Evolutionary conservation across 2,113 vertebrate genomes (phyloP).

Genomic region (Charina bottae): DNA sequence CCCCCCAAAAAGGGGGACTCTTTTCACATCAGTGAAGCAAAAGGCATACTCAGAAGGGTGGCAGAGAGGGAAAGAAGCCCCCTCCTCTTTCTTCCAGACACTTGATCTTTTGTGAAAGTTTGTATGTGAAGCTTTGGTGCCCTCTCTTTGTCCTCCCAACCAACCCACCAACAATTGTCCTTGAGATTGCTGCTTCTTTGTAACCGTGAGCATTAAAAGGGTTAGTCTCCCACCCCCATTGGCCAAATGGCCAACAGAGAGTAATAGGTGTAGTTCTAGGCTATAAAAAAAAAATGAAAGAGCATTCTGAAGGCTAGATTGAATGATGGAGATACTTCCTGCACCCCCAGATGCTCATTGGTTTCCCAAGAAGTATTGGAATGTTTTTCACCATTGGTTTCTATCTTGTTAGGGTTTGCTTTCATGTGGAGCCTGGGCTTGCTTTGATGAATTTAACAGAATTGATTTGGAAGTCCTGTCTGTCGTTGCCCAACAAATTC

Average conservation of each 20-base stretch:
- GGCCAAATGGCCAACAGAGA: neutral
- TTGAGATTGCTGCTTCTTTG: neutral
- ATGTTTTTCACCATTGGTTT: slow-evolving; percentile 11
- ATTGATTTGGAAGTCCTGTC: slow-evolving; percentile 94
- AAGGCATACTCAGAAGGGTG: neutral
- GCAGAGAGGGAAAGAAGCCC: neutral
- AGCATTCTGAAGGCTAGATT: neutral
- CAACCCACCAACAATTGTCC: neutral
- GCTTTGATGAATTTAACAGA: slow-evolving; percentile 95
- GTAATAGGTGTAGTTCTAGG: neutral
- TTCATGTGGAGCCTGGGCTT: slow-evolving; percentile 91
- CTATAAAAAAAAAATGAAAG: neutral
- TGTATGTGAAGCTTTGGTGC: neutral
- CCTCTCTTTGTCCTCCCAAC: neutral
- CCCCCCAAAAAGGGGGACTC: too few relatives aligned
- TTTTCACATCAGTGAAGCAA: neutral
- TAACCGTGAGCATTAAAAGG: neutral
- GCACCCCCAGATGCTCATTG: neutral
- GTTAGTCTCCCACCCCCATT: neutral
- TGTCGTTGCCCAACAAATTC: slow-evolving; percentile 93
- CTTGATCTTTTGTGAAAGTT: neutral
- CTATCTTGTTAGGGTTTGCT: slow-evolving; percentile 80
- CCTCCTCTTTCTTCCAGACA: neutral
- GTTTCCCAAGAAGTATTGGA: slow-evolving; percentile 15
- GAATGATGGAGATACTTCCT: neutral